phyloP scores from a whole-genome alignment of 2,113 vertebrate genomes.

The Ctenodactylus gundi region DNA sequence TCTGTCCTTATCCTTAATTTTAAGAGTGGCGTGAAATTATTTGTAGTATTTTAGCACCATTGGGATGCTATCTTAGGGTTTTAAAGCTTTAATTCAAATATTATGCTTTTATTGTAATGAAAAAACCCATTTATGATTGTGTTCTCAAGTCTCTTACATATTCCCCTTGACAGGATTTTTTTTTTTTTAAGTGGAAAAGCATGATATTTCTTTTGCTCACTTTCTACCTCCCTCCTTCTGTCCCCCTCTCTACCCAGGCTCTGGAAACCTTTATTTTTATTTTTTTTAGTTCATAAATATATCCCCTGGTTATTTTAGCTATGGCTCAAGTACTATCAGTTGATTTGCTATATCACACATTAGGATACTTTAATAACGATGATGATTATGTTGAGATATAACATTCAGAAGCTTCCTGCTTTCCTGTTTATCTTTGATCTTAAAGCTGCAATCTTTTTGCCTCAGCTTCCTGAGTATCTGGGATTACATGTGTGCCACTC shows the following conservation, averaged over 20 bases:
- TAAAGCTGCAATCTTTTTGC: too few species aligned
- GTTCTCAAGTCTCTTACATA: conserved; percentile 20
- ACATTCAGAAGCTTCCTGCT: conserved; percentile 39
- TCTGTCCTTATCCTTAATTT: conserved; percentile 40
- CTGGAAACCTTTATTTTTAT: neutral
- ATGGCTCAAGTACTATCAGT: conserved; percentile 1
- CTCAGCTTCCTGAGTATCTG: too few species aligned
- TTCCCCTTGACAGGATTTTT: conserved; percentile 35
- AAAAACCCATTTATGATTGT: conserved; percentile 52
- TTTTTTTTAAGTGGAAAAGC: conserved; percentile 52
- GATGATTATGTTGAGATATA: conserved; percentile 43
- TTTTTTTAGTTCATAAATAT: neutral
- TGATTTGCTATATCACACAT: conserved; percentile 48
- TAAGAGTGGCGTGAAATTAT: conserved; percentile 54
- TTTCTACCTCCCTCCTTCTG: too few species aligned
- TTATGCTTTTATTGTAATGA: conserved; percentile 50
- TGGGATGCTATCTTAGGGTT: conserved; percentile 45
- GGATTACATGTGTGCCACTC: neutral
- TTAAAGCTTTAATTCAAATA: conserved; percentile 43
- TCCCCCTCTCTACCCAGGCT: too few species aligned
- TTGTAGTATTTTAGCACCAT: conserved; percentile 16
- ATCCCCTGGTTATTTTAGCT: conserved; percentile 22
- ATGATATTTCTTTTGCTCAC: neutral
- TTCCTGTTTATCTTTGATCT: neutral
- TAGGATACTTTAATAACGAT: conserved; percentile 43